Base-by-base conservation (phyloP, 2,888 invertebrate species). In the Drosophila subquinaria region DNA sequence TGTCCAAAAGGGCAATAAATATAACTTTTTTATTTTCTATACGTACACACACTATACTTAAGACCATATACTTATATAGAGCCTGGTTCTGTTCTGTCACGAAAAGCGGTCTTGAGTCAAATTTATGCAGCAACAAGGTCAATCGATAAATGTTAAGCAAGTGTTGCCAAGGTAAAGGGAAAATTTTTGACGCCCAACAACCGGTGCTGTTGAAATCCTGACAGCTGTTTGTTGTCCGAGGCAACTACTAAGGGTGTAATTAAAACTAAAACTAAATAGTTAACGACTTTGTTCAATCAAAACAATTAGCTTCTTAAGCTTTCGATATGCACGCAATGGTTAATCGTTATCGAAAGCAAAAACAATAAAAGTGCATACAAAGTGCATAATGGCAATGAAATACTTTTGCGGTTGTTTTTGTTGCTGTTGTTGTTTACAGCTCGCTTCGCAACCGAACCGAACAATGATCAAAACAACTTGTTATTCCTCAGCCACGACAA, bases 121-220 rank as follows among this genome's bases (percentile, higher is more conserved):
- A 78, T 85, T 73, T 88, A 89, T 89, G 74, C 88, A 82, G 73
- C 81, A 88, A 88, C 82, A 86, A 86, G 86, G 86, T 89, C 89
- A 89, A 86, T 86, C 86, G 79, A 86, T 86, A 86, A 88, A 71
- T 77, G 83, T 63, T 69, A 74, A 70, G 67, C 61, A 61, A 68
- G 74, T 71, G 89, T 88, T 86, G 72, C 81, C 81, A 86, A 83
- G 82, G 82, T 47, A 84, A 69, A 27, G 27, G 72, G 84, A 66
- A 83, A 84, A 72, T 69, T 61, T 48, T 60, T 45, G 62, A 65
- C 68, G 68, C 76, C 82, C 71, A 84, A 77, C 81, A 88, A 86
- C 83, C 67, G 59, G 48, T 38, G 68, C 61, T 67, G 69, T 66
- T 76, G 53, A 68, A 67, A 72, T 76, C 64, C 70, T 70, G 86